Base-by-base conservation (phyloP, 2,888 invertebrate species). In the Hyles lineata region DNA sequence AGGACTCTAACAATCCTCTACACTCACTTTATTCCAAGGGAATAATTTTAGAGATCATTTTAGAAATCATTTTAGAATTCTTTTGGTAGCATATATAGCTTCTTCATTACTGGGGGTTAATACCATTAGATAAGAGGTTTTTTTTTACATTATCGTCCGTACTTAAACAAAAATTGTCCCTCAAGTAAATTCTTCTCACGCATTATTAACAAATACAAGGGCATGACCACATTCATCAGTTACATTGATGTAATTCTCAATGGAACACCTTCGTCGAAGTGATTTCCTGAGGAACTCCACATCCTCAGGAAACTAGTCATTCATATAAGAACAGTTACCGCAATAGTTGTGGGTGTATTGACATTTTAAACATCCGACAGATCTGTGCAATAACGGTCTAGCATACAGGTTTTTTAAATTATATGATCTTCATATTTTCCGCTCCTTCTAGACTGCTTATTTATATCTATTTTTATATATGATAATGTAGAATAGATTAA, bases 241-340 rank as follows among this genome's bases (percentile, higher is more conserved):
- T 62, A n/a, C 63, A 19, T 35, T n/a, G 9, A n/a, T 32, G n/a
- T 35, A n/a, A n/a, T 60, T 23, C 32, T 63, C 62, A 63, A 63
- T 63, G 11, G 32, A 32, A 35, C 63, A 35, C 32, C 60, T n/a
- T 63, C 32, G 63, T 32, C 63, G n/a, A 63, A 11, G 35, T 63
- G 17, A 61, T 23, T 35, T 63, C 63, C 63, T 63, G 35, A 63
- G 35, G 32, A 63, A 63, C n/a, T 63, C 11, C 4, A 32, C n/a
- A 35, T 63, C 63, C 63, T 35, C 9, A 63, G 63, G 63, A 63
- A 63, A 63, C 32, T 15, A 21, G 11, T n/a, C 32, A 63, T 63
- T 63, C n/a, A 11, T 21, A n/a, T n/a, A 35, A 35, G 4, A 7
- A 35, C 32, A 63, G 35, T 32, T 60, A 60, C 15, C 17, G 60